Conservation (phyloP, 2,797 vertebrate species). For the Lagodon rhomboides region DNA sequence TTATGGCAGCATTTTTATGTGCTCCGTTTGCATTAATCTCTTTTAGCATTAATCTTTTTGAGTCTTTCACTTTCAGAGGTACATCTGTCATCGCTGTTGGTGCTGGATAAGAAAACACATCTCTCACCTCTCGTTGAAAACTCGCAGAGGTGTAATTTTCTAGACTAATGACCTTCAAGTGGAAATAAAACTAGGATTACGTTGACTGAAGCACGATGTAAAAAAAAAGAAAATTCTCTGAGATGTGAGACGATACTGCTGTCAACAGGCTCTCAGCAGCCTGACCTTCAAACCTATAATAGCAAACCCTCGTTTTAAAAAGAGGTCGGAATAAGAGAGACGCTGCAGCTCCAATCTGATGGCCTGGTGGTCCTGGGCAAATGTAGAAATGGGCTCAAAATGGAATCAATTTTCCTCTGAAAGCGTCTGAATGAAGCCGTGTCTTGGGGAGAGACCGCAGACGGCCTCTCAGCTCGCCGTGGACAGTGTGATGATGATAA, state of each 20-base stretch:
- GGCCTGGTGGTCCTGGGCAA: slow-evolving; percentile 33
- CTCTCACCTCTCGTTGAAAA: too few species aligned
- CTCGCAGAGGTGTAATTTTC: too few species aligned
- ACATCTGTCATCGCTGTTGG: too few species aligned
- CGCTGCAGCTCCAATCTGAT: slow-evolving; percentile 35
- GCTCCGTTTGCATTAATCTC: too few species aligned
- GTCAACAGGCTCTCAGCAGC: not conserved
- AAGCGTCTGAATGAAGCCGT: slow-evolving; percentile 38
- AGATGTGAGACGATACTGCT: not conserved
- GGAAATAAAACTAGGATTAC: not conserved
- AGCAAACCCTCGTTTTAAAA: not conserved
- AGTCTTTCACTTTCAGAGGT: too few species aligned
- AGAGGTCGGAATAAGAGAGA: not conserved
- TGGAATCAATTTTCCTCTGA: slow-evolving; percentile 53
- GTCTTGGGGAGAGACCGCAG: slow-evolving; percentile 8
- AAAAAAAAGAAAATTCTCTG: not conserved
- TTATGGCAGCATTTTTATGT: too few species aligned
- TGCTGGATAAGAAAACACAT: not conserved
- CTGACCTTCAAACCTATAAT: slow-evolving; percentile 45
- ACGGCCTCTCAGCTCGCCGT: not conserved
- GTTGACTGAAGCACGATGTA: not conserved
- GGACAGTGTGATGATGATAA: slow-evolving; percentile 16
- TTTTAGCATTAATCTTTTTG: too few species aligned
- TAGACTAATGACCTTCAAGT: too few species aligned
- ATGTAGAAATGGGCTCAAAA: slow-evolving; percentile 32